Evolutionary conservation across 2,113 vertebrate genomes (phyloP).

Genomic region (Polypterus bichir): DNA sequence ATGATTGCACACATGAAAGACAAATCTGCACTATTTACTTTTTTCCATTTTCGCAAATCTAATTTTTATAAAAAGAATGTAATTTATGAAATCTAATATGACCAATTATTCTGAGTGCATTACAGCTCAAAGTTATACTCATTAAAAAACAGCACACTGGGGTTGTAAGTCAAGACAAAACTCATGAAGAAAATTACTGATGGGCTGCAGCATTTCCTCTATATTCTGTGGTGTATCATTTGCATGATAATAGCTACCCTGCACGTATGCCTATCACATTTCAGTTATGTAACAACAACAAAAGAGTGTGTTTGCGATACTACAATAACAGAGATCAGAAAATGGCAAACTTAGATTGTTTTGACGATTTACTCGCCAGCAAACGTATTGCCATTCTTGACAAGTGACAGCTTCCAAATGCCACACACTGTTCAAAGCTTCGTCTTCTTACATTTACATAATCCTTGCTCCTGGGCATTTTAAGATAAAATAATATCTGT

Average conservation of each 20-base stretch:
- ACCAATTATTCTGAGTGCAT: too few relatives aligned
- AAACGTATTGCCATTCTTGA: constrained; percentile 1
- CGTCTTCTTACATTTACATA: constrained; percentile 5
- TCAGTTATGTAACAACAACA: background rate
- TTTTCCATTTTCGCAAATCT: too few relatives aligned
- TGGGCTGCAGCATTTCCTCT: too few relatives aligned
- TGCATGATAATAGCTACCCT: background rate
- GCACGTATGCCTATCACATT: background rate
- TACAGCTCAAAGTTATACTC: too few relatives aligned
- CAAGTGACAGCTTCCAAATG: constrained; percentile 7
- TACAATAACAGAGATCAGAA: constrained; percentile 1
- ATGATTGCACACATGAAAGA: too few relatives aligned
- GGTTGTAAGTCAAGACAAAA: too few relatives aligned
- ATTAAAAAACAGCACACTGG: too few relatives aligned
- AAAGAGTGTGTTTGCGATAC: background rate
- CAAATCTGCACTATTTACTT: too few relatives aligned
- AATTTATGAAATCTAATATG: too few relatives aligned
- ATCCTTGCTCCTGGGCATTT: constrained; percentile 7
- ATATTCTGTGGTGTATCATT: background rate
- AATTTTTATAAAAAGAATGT: too few relatives aligned
- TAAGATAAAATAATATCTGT: constrained; percentile 9
- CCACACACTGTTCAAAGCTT: constrained; percentile 7
- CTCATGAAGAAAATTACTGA: too few relatives aligned
- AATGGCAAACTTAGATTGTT: background rate
- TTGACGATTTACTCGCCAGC: background rate